Evolutionary conservation across 30 jellyfish, hydroid and myxozoan species (phyloP), one percentile per base, ranked within the genome.

Genomic region (Morbakka virulenta): DNA sequence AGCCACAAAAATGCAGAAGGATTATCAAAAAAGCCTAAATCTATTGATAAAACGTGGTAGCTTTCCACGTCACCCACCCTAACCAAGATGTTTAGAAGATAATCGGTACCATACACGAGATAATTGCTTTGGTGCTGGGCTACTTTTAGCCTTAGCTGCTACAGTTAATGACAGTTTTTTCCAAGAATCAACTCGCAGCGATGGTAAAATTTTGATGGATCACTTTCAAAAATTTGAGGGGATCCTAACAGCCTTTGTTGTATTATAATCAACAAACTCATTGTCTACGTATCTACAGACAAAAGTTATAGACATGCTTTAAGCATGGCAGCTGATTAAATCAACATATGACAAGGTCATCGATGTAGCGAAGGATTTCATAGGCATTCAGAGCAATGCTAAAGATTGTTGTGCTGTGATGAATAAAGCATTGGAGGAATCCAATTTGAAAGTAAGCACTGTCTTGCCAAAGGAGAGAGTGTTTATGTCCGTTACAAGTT

Each of bases 41-140:
- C 86, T n/a, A 53, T 74, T 24, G 77, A 76, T 41, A 41, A 74
- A 33, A 74, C 86, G 23, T 4, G 86, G 64, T 74, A 71, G 86
- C 86, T 74, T 51, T 74, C 86, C 22, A 74, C 51, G 35, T 74
- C 86, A 1, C 35, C n/a, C 2, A 76, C 86, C 34, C n/a, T n/a
- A n/a, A n/a, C n/a, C n/a, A n/a, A n/a, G n/a, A n/a, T n/a, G n/a
- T n/a, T n/a, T n/a, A n/a, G n/a, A n/a, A n/a, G n/a, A n/a, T n/a
- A n/a, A 50, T n/a, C n/a, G n/a, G n/a, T n/a, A n/a, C n/a, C n/a
- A n/a, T n/a, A n/a, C n/a, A n/a, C n/a, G n/a, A n/a, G n/a, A n/a
- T n/a, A n/a, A n/a, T n/a, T n/a, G n/a, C n/a, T n/a, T n/a, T n/a
- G n/a, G n/a, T n/a, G n/a, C n/a, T n/a, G n/a, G n/a, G n/a, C n/a